Evolutionary conservation across 2,113 vertebrate species (phyloP), one percentile per base, ranked within the genome.

Genomic region (Sinocyclocheilus anshuiensis): DNA sequence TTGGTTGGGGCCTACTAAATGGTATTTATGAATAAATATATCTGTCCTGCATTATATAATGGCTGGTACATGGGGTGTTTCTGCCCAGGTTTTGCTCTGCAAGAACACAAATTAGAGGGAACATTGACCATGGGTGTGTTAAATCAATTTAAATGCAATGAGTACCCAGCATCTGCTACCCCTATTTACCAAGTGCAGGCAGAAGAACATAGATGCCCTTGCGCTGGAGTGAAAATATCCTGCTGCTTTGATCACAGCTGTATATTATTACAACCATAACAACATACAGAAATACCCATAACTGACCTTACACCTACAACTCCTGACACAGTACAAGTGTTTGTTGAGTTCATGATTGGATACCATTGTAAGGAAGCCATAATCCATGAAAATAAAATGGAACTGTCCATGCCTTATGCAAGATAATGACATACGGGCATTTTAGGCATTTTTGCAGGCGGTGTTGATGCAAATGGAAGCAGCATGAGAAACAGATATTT

Each of bases 61-160:
- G 72, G 22, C 11, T 45, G 11, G 4, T 75, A 45, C 10, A 45
- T n/a, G 57, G 57, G 22, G 39, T 75, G 63, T 75, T 75, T 78
- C 53, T 57, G 26, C 26, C 48, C 2, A 33, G 29, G 10, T 78
- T 78, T 59, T 59, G 36, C 53, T 39, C 11, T 7, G 29, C 10
- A 59, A 36, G 20, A 39, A 79, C 18, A 59, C 18, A 36, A 59
- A 79, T 79, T 59, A 59, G 53, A 79, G 20, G 5, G 77, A 59
- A 39, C 77, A 79, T 13, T 22, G 29, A 33, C 18, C 26, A 42
- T 63, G 77, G 29, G 22, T 18, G 36, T 81, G 36, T 63, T 65
- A 65, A 81, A 81, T 81, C 36, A 9, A 45, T 61, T 39, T n/a
- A 81, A 81, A 81, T 81, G 20, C 22, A 81, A 24, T 42, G 33